Base-by-base conservation (phyloP, 2,797 vertebrate species). In the Myotis myotis region DNA sequence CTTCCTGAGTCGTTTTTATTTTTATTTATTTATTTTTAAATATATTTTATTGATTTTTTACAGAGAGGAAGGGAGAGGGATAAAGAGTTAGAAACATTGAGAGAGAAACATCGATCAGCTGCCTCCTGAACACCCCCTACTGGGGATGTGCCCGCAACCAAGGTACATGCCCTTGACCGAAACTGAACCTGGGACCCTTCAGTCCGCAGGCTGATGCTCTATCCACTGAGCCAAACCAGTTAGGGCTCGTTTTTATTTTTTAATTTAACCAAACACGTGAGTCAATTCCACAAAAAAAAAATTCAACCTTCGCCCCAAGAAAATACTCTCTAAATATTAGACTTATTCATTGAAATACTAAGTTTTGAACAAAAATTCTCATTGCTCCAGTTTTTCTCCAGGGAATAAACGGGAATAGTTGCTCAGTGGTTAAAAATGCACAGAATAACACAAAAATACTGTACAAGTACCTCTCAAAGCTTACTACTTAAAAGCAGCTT, bases 331-430 rank as follows among this genome's bases (percentile, higher is more conserved):
- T 72, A 70, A 94, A 64, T 84, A 70, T 53, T 83, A 72, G 60
- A 57, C 70, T 44, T 81, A 78, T 41, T 66, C 57, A 86, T 9
- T 55, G 60, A 82, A 82, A 68, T 80, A 82, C 0, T 51, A 64
- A 84, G 15, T 68, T 95, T 86, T 60, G 70, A 87, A 71, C 23
- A 86, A 87, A 90, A 71, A 55, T n/a, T 71, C 72, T 71, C n/a
- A 85, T 74, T 93, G 87, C 38, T 66, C 23, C 28, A 75, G 9
- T 49, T 92, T 92, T 80, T 25, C 23, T 41, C 20, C 47, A 81
- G 36, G 70, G 92, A 92, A 68, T 25, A 85, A 78, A 78, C 6
- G 87, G 60, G 36, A 47, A 20, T 33, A 22, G 44, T 93, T 68
- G 7, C 41, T 4, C 4, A 33, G 25, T 51, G 25, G 30, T 66